Evolutionary conservation across 2,797 vertebrate genomes (phyloP).

Genomic region (Sparus aurata): DNA sequence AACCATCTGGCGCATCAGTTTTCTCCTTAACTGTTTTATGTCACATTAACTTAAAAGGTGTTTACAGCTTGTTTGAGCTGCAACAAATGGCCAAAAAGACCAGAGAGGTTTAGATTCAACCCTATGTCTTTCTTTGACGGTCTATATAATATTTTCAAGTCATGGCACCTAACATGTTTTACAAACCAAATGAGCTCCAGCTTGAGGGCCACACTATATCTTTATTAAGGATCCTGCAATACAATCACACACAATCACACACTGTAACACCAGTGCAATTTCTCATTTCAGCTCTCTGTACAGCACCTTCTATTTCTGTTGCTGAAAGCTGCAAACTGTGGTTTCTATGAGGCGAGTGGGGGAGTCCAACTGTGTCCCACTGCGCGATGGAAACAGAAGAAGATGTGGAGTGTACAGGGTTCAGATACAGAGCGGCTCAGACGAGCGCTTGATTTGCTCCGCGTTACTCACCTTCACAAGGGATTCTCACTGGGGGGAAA

Average conservation of each 20-base stretch:
- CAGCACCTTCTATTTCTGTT: conserved; percentile 8
- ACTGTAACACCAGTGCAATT: background rate
- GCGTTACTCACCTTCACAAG: conserved; percentile 53
- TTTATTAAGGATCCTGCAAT: background rate
- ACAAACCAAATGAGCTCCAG: too few species aligned
- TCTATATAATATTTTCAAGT: too few species aligned
- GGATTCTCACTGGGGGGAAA: conserved; percentile 40
- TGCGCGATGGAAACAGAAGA: conserved; percentile 28
- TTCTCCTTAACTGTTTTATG: too few species aligned
- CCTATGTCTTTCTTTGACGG: too few species aligned
- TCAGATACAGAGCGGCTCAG: conserved; percentile 34
- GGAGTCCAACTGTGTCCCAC: conserved; percentile 35
- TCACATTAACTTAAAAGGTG: too few species aligned
- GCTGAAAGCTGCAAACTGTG: conserved; percentile 29
- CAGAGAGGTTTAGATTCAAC: too few species aligned
- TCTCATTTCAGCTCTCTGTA: conserved; percentile 10
- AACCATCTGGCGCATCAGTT: too few species aligned
- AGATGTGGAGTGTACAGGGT: conserved; percentile 39
- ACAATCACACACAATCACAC: background rate
- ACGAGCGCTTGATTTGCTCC: conserved; percentile 48
- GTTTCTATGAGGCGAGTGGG: conserved; percentile 21
- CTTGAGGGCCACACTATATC: too few species aligned
- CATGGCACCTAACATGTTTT: background rate
- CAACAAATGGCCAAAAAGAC: too few species aligned
- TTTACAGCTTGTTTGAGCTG: too few species aligned